These are phyloP conservation scores for Solenodon paradoxus DNA, from an alignment of 2,113 vertebrate species.

Conservation along the genomic window DNA sequence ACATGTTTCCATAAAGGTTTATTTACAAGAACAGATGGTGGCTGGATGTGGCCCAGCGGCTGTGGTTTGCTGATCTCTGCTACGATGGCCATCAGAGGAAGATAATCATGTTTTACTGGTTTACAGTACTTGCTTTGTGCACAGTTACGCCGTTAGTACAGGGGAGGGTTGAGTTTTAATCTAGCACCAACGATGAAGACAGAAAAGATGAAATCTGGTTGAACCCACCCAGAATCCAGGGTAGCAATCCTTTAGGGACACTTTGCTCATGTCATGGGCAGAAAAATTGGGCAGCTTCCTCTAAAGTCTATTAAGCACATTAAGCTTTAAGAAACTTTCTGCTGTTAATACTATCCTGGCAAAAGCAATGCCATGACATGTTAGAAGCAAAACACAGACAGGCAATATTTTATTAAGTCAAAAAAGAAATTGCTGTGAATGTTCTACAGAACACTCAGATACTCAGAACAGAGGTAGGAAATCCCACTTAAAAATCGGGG, in stretches of 20 bases:
- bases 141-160: background rate
- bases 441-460: background rate
- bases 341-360: background rate
- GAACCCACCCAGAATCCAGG: background rate
- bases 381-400: background rate
- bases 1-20: background rate
- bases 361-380: background rate
- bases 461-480: background rate
- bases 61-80: background rate
- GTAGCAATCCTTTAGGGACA: background rate
- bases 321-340: background rate
- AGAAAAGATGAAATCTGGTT: background rate
- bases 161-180: background rate
- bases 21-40: background rate
- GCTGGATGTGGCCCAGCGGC: background rate
- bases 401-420: background rate
- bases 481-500: background rate
- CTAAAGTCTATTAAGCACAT: background rate
- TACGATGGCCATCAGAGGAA: background rate
- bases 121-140: background rate
- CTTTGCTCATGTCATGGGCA: background rate
- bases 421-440: constrained; percentile 38
- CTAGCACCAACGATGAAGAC: background rate
- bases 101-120: background rate
- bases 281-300: background rate